Base-by-base conservation (phyloP, 2,888 invertebrate species). In the Pteria penguin region DNA sequence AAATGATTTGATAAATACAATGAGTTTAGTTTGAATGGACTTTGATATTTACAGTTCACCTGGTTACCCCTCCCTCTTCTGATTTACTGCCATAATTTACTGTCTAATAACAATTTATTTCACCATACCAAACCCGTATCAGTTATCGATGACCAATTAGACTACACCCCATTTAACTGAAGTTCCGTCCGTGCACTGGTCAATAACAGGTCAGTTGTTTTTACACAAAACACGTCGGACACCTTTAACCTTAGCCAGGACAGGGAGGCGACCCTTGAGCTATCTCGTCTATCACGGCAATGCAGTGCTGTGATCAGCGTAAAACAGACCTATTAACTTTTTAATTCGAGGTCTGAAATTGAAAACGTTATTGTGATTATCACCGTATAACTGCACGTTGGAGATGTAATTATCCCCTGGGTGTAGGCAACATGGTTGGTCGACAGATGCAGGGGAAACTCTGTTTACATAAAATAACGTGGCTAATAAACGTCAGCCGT, bases 251-350 rank as follows among this genome's bases (percentile, higher is more conserved):
- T 18, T 18, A 14, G 45, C 18, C 8, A 45, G 45, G 45, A 45
- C 45, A 45, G 45, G 45, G 45, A 45, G 45, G 45, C 45, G 45
- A 45, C 45, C 45, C 45, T 45, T 45, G 11, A 18, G 11, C 45
- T 18, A 18, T 8, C 11, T 45, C 45, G 1, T 45, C 45, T 18
- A 45, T 45, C 45, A 45, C 18, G 8, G 45, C 18, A 45, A 45
- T 45, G 45, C 18, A 18, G 11, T 45, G 45, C n/a, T 45, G 18
- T 45, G 45, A 18, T 0, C 45, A 45, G 45, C 18, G 11, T 18
- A 45, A 18, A 14, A 45, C 45, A 45, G 45, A 65, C 65, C 65
- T 36, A 65, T 65, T 65, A 65, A 65, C 65, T 65, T 36, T 36
- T 26, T 65, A 65, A 65, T 65, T 36, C 26, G 11, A 31, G 65